phyloP scores from a whole-genome alignment of 2,888 invertebrate genomes.

The Lamellibrachia satsuma region DNA sequence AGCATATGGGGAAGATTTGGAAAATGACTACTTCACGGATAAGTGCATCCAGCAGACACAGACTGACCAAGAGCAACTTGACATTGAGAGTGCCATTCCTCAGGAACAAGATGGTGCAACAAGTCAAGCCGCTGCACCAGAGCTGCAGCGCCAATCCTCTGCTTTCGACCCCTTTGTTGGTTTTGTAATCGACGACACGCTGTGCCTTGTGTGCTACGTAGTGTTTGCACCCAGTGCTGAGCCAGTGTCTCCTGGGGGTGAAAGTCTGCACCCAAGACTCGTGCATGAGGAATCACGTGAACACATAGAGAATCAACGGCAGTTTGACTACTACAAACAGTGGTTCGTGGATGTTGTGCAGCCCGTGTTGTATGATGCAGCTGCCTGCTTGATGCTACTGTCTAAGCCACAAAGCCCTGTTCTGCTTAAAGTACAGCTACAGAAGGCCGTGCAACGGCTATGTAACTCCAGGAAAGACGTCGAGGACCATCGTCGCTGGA shows the following conservation, averaged over 20 bases:
- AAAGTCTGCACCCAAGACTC: neutral
- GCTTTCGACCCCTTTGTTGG: neutral
- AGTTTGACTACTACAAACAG: neutral
- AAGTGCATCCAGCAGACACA: neutral
- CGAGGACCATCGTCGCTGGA: neutral
- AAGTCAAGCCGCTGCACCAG: neutral
- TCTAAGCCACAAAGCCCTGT: neutral
- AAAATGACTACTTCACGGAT: neutral
- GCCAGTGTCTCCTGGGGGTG: neutral
- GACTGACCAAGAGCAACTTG: neutral
- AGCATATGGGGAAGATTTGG: neutral
- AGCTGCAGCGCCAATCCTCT: neutral
- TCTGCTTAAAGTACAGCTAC: neutral
- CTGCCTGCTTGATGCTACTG: neutral
- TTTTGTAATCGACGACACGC: neutral
- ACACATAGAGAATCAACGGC: neutral
- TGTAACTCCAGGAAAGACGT: neutral
- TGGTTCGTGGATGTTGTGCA: neutral
- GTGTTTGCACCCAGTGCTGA: neutral
- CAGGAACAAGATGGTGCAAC: neutral
- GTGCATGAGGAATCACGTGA: neutral
- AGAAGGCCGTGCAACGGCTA: neutral
- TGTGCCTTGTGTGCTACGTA: neutral
- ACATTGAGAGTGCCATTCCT: neutral
- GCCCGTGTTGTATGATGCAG: neutral